Percentiles rank a stretch among this genome's conserved stretches.
Evolutionary conservation across 2,888 invertebrate genomes (phyloP).

Genomic region (Heteromurus nitidus): DNA sequence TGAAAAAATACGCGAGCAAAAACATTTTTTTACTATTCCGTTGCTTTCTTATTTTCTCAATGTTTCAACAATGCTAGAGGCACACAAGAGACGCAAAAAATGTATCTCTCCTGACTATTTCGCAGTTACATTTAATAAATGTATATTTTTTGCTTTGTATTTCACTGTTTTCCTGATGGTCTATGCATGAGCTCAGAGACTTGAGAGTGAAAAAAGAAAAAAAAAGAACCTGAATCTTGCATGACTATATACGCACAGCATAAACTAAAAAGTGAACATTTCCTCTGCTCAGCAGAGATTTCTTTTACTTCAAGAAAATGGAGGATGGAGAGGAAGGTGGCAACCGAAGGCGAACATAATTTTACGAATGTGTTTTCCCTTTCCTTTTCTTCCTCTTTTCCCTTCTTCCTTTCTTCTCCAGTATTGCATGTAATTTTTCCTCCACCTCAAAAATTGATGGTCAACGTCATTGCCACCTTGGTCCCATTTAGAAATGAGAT

Average conservation of each 20-base stretch:
- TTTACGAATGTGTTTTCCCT: slow-evolving; percentile 41
- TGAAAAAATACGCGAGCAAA: neutral
- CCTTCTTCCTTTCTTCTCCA: slow-evolving; percentile 44
- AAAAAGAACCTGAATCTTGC: neutral
- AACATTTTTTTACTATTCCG: slow-evolving; percentile 5
- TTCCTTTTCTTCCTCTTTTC: slow-evolving; percentile 42
- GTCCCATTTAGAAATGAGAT: slow-evolving; percentile 62
- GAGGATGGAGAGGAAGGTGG: no score
- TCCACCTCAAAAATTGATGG: slow-evolving; percentile 70
- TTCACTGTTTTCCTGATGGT: neutral
- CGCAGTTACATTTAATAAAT: no score
- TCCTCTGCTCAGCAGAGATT: neutral
- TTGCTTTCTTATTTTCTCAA: neutral
- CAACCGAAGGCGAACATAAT: no score
- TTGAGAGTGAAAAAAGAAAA: slow-evolving; percentile 32
- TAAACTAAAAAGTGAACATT: neutral
- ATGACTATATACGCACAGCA: neutral
- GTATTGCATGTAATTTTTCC: slow-evolving; percentile 70
- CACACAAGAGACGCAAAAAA: no score
- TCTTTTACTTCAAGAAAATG: no score
- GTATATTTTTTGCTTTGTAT: neutral
- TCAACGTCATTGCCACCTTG: slow-evolving; percentile 71
- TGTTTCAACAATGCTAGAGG: no score
- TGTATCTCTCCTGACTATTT: no score
- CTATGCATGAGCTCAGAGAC: slow-evolving; percentile 36